Conservation (phyloP, 2,888 invertebrate species). For the Brachyopa scutellaris region DNA sequence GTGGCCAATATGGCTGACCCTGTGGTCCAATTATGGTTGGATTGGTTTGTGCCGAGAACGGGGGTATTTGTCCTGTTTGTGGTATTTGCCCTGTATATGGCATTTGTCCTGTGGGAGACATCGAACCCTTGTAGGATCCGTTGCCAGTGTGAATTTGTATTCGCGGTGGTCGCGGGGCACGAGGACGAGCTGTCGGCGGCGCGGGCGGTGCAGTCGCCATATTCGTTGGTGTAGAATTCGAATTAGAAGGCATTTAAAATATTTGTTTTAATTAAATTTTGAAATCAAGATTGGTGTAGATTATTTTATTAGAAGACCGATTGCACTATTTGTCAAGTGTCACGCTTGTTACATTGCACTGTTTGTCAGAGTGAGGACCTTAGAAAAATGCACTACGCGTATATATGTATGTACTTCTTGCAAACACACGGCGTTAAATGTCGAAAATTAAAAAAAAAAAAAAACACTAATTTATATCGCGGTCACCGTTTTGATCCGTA, state of each 20-base stretch:
- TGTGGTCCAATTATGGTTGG: constrained; percentile 48
- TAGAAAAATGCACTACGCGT: no score
- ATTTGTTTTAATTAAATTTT: neutral
- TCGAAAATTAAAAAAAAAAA: neutral
- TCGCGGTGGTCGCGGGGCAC: constrained; percentile 79
- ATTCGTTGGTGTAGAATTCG: constrained; percentile 29
- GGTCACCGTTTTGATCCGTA: constrained; percentile 33
- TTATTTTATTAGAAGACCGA: neutral
- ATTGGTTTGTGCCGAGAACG: constrained; percentile 77
- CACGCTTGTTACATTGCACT: constrained; percentile 57
- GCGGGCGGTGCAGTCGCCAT: constrained; percentile 73
- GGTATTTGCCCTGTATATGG: no score
- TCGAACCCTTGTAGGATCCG: constrained; percentile 74
- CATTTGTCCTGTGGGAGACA: constrained; percentile 77
- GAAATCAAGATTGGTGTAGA: neutral
- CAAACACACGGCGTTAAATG: no score
- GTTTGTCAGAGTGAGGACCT: constrained; percentile 10
- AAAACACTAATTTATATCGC: no score
- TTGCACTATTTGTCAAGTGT: constrained; percentile 4
- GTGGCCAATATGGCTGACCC: constrained; percentile 80
- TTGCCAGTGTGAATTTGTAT: constrained; percentile 78
- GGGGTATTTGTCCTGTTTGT: no score
- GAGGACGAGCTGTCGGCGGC: constrained; percentile 75
- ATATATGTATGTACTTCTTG: no score
- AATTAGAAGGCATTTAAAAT: constrained; percentile 7